Conservation (phyloP, 2,888 invertebrate genomes). For the Drosophila kambysellisi region DNA sequence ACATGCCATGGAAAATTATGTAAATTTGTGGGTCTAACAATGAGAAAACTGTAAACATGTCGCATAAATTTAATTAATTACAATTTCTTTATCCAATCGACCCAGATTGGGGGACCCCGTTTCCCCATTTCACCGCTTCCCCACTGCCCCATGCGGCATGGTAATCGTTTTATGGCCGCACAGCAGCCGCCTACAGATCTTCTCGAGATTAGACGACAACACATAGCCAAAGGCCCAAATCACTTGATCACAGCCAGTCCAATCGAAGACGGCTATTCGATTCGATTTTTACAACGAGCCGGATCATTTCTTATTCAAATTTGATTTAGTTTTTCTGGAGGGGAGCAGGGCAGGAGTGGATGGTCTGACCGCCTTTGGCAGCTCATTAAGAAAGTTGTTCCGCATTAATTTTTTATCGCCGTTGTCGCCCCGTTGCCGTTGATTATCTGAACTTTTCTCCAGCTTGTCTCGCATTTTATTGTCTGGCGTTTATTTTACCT, state of each 20-base stretch:
- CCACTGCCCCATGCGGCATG: slow-evolving; percentile 16
- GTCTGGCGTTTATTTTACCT: slow-evolving; percentile 75
- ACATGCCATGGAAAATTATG: slow-evolving; percentile 62
- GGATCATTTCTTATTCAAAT: slow-evolving; percentile 74
- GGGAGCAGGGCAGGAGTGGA: not conserved
- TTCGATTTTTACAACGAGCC: slow-evolving; percentile 48
- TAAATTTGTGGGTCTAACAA: slow-evolving; percentile 62
- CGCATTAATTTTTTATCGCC: slow-evolving; percentile 77
- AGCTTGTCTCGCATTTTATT: slow-evolving; percentile 66
- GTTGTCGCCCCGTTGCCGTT: slow-evolving; percentile 68
- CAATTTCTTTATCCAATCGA: slow-evolving; percentile 79
- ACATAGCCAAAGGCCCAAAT: slow-evolving; percentile 51
- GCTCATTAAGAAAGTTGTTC: slow-evolving; percentile 79
- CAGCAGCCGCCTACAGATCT: slow-evolving; percentile 77
- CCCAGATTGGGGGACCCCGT: slow-evolving; percentile 47
- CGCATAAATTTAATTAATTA: slow-evolving; percentile 80
- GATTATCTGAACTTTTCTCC: slow-evolving; percentile 71
- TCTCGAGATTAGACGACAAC: slow-evolving; percentile 61
- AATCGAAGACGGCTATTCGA: slow-evolving; percentile 61
- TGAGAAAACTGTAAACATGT: slow-evolving; percentile 79
- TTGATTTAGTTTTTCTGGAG: slow-evolving; percentile 68
- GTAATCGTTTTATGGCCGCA: slow-evolving; percentile 74
- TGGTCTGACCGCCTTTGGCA: slow-evolving; percentile 71
- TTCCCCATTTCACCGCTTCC: slow-evolving; percentile 5
- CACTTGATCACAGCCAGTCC: slow-evolving; percentile 68